Evolutionary conservation across 2,888 invertebrate genomes (phyloP).

Genomic region (Bellardia pandia): DNA sequence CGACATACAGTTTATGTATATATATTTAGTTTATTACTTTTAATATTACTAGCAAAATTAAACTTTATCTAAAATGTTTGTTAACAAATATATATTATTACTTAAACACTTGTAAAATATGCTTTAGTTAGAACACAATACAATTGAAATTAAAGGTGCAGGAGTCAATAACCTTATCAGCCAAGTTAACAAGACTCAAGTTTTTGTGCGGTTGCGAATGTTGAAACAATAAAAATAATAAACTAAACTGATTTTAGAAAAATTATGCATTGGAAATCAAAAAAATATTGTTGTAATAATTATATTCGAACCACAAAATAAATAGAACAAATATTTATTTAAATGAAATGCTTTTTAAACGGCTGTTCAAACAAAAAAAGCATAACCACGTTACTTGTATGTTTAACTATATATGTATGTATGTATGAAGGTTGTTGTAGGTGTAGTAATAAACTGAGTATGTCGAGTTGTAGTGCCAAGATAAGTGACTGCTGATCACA

Average conservation of each 20-base stretch:
- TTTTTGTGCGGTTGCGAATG: conserved; percentile 23
- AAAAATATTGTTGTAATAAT: conserved; percentile 6
- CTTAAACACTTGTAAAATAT: conserved; percentile 18
- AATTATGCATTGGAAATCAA: conserved; percentile 11
- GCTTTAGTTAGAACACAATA: not conserved
- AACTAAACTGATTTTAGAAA: conserved; percentile 51
- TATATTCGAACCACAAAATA: conserved; percentile 19
- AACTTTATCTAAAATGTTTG: not conserved
- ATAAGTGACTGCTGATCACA: conserved; percentile 52
- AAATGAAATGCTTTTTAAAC: conserved; percentile 52
- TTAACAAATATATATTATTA: not conserved
- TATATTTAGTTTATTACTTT: conserved; percentile 36
- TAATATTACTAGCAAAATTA: not conserved
- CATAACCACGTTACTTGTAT: conserved; percentile 8
- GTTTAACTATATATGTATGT: not conserved
- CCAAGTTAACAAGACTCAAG: conserved; percentile 33
- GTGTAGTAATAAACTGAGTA: conserved; percentile 16
- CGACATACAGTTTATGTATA: not conserved
- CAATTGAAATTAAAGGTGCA: not conserved
- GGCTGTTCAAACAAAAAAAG: conserved; percentile 63
- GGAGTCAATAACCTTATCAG: conserved; percentile 37
- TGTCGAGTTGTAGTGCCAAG: not conserved
- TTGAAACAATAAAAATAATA: not conserved
- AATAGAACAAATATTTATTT: conserved; percentile 50
- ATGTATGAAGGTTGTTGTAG: conserved; percentile 57